Base-by-base conservation (phyloP, 1,140 invertebrate species). In the Bombus pyrosoma region DNA sequence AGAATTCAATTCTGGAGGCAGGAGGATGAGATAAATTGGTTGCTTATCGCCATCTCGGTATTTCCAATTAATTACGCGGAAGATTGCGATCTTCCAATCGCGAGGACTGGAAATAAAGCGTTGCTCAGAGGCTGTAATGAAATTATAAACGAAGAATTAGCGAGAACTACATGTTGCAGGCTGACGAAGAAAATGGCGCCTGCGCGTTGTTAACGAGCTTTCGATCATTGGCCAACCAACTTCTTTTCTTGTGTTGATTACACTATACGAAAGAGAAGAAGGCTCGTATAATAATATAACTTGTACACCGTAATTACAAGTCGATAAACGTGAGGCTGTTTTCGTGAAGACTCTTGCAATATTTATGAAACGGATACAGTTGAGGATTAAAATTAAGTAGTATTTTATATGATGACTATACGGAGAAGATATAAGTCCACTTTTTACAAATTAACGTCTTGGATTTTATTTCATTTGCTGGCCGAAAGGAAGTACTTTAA, bases 1-100 rank as follows among this genome's bases (percentile, higher is more conserved):
- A 85, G 83, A 85, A 85, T 85, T 85, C 83, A 85, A 85, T 85
- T 85, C 83, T 71, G 68, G 41, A 81, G 66, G 41, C 83, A 43
- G 53, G 53, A 43, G 68, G 83, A 34, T 69, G 76, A 80, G 83
- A 85, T 85, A 85, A 85, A 85, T 85, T 39, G 69, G 47, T 43
- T 9, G 53, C 76, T 85, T 85, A 85, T 85, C 83, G 83, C 83
- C 83, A 80, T 85, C 83, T 80, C 68, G 83, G 83, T 72, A 80
- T 85, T 85, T 72, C 83, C 83, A 85, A 85, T 85, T 85, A 85
- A 85, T 85, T 85, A 85, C 77, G 57, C 53, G 28, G 37, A 59
- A 85, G 83, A 85, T 85, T 72, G 75, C 76, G 77, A 85, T 85
- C 83, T 85, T 64, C 57, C 76, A 53, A 85, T 85, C 77, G 76